A percentile compares a stretch with the other conserved stretches of the same genome.
Conservation (phyloP, 2,888 invertebrate genomes). For the Eucera pruinosa region DNA sequence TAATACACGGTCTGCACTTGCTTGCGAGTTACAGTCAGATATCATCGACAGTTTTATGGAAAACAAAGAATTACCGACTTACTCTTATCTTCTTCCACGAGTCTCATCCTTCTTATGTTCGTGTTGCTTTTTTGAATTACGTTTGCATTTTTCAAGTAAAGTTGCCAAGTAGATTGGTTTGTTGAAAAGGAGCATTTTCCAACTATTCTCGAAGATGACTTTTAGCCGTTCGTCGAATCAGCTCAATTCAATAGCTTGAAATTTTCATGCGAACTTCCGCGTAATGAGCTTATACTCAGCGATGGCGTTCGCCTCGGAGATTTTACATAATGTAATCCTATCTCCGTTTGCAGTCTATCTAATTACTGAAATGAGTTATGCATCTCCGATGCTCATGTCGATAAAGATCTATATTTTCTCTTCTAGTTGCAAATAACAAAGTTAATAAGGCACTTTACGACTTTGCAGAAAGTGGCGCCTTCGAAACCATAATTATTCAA, state of each 20-base stretch:
- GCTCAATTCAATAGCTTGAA: conserved; percentile 42
- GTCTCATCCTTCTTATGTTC: not conserved
- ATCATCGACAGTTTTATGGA: not conserved
- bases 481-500: not conserved
- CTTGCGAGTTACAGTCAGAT: conserved; percentile 11
- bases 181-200: not conserved
- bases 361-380: conserved; percentile 60
- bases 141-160: not conserved
- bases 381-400: not conserved
- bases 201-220: conserved; percentile 1
- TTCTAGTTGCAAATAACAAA: too few relatives aligned
- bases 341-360: conserved; percentile 31
- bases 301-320: conserved; percentile 42
- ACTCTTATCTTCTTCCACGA: not conserved
- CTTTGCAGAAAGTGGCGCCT: not conserved
- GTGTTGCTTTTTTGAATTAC: not conserved
- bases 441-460: not conserved
- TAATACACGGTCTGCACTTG: conserved; percentile 15
- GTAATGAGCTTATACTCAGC: conserved; percentile 60
- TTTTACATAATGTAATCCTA: conserved; percentile 59
- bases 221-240: not conserved
- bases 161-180: not conserved
- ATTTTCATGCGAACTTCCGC: conserved; percentile 47
- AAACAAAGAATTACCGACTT: not conserved
- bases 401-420: not conserved